Conservation (phyloP, 2,888 invertebrate genomes). For the Diarsia dahlii region DNA sequence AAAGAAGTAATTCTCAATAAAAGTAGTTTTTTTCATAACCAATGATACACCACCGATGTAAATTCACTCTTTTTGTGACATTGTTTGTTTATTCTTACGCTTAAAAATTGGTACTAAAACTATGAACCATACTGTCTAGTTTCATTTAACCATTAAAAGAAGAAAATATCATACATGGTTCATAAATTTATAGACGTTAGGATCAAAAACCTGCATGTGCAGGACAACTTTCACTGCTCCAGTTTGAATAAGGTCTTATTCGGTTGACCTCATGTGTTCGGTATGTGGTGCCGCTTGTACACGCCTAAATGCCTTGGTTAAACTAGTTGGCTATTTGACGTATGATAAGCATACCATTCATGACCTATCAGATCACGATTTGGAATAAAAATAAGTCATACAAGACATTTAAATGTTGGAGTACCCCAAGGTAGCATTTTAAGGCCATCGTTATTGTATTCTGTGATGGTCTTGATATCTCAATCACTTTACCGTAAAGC, state of each 20-base stretch:
- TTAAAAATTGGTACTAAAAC: neutral
- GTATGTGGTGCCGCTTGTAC: conserved; percentile 26
- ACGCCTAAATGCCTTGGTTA: conserved; percentile 19
- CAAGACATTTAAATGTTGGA: neutral
- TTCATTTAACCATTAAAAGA: neutral
- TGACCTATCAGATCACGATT: conserved; percentile 13
- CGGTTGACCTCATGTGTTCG: conserved; percentile 54
- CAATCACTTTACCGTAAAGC: neutral
- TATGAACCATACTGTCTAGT: neutral
- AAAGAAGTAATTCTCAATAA: too few relatives aligned
- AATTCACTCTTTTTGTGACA: too few relatives aligned
- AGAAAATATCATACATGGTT: conserved; percentile 11
- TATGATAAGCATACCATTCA: conserved; percentile 5
- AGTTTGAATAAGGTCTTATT: conserved; percentile 60
- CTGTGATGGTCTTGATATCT: neutral
- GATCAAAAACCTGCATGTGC: conserved; percentile 42
- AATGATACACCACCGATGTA: too few relatives aligned
- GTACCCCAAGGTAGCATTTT: conserved; percentile 28
- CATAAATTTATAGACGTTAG: conserved; percentile 44
- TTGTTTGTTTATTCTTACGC: too few relatives aligned
- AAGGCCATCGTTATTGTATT: neutral
- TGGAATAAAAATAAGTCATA: conserved; percentile 1
- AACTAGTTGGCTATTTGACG: conserved; percentile 12
- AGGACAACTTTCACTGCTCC: conserved; percentile 82
- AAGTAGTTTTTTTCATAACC: too few relatives aligned